These are phyloP conservation scores for Harpagoxenus sublaevis DNA, from an alignment of 2,888 invertebrate genomes.

Conservation along the genomic window DNA sequence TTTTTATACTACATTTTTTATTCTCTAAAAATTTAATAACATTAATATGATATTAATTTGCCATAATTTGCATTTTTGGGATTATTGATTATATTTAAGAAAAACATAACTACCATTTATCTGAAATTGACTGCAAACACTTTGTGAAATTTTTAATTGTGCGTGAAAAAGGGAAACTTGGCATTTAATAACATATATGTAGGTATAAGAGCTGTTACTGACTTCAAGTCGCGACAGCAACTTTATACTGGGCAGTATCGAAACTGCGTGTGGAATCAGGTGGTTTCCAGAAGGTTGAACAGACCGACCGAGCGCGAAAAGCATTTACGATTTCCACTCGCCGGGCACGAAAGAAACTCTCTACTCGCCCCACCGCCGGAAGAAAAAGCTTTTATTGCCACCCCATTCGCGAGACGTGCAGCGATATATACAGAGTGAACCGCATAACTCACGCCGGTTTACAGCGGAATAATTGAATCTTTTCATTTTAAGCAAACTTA, in stretches of 20 bases:
- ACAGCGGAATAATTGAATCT: background rate
- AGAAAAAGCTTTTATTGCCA: constrained; percentile 73
- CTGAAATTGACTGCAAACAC: background rate
- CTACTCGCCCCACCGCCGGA: constrained; percentile 19
- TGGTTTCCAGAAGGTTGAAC: constrained; percentile 46
- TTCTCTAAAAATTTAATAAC: background rate
- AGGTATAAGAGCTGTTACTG: too few relatives aligned
- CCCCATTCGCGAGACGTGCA: constrained; percentile 34
- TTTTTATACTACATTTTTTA: background rate
- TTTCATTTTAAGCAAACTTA: background rate
- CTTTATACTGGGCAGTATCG: constrained; percentile 10
- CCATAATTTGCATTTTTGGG: background rate
- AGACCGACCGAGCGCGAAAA: constrained; percentile 44
- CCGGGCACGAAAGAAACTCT: constrained; percentile 64
- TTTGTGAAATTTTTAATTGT: background rate
- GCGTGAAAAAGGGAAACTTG: background rate
- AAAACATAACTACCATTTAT: background rate
- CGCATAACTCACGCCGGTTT: constrained; percentile 9
- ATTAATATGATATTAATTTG: constrained; percentile 7
- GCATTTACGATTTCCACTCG: constrained; percentile 43
- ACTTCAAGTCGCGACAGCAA: background rate
- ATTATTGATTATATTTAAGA: background rate
- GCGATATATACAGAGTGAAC: constrained; percentile 50
- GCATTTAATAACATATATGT: background rate
- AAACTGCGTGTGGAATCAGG: constrained; percentile 35